Evolutionary conservation across 1,140 invertebrate genomes (phyloP), one percentile per base, ranked within the genome.

Genomic region (Nephotettix cincticeps): DNA sequence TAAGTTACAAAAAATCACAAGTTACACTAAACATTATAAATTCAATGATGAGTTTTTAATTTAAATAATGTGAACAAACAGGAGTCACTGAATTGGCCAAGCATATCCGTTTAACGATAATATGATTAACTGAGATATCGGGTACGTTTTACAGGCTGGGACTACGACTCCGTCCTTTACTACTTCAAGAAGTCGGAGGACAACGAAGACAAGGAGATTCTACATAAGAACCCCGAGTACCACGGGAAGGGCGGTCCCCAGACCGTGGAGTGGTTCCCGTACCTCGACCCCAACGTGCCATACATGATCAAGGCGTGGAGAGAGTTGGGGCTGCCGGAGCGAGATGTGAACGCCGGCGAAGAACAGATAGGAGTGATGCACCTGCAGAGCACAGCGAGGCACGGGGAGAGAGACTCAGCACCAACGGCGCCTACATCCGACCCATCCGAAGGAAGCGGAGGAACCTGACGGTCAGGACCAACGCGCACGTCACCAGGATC

Each of bases 181-280:
- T 95, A 94, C 77, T 95, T 95, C 77, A 86, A 89, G 74, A 90
- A 90, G 79, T 83, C 87, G 0, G 89, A 92, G 80, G 85, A 90
- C 36, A 77, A 77, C 28, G 74, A 76, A 67, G 76, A 78, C 47
- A 71, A 68, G 61, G 76, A 77, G 19, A 68, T 78, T n/a, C 51
- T 72, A n/a, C 56, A 76, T n/a, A 68, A 75, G 27, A 78, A 74
- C 58, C 72, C 72, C n/a, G 71, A 83, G 13, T 86, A 85, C 70
- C 89, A 90, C 72, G 81, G 80, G 0, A 81, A 78, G 17, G 82
- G 84, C 0, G 89, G 89, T 1, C 87, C 87, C 28, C 83, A 85
- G 51, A 86, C 82, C 19, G 87, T 90, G 0, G 86, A 88, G 75
- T 79, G 84, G 75, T 88, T 86, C 73, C 82, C 85, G 0, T 88